Evolutionary conservation across 2,888 invertebrate species (phyloP).

Genomic region (Thelaira solivaga): DNA sequence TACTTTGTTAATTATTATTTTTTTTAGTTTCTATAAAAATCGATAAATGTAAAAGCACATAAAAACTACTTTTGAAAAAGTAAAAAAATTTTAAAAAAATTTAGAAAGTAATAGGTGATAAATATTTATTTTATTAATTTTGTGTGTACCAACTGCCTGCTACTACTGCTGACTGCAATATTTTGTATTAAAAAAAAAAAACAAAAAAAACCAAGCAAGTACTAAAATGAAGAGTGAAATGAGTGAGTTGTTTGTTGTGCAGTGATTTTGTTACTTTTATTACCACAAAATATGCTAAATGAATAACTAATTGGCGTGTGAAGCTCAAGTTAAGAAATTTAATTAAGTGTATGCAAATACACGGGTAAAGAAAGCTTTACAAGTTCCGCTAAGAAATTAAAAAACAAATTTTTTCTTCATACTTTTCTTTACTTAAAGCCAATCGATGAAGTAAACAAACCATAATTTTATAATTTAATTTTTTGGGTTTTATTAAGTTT

Average conservation of each 20-base stretch:
- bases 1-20: neutral
- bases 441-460: slow-evolving; percentile 53
- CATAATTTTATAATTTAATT: slow-evolving; percentile 24
- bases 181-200: neutral
- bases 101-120: slow-evolving; percentile 57
- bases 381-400: slow-evolving; percentile 52
- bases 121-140: slow-evolving; percentile 41
- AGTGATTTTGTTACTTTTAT: slow-evolving; percentile 40
- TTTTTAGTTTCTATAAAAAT: neutral
- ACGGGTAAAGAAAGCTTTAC: slow-evolving; percentile 14
- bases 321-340: slow-evolving; percentile 1
- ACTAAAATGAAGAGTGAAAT: slow-evolving; percentile 18
- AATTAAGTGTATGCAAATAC: neutral
- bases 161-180: neutral
- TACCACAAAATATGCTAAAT: slow-evolving; percentile 57
- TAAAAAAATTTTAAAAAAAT: slow-evolving; percentile 17
- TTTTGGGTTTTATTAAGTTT: neutral
- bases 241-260: neutral
- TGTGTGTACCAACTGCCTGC: neutral
- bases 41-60: neutral
- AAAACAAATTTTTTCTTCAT: neutral
- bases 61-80: slow-evolving; percentile 19
- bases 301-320: slow-evolving; percentile 59
- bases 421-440: slow-evolving; percentile 11
- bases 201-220: too few species aligned